Percentiles rank a stretch among this genome's conserved stretches.
Conservation (phyloP, 2,113 vertebrate species). For the Epinephelus fuscoguttatus region DNA sequence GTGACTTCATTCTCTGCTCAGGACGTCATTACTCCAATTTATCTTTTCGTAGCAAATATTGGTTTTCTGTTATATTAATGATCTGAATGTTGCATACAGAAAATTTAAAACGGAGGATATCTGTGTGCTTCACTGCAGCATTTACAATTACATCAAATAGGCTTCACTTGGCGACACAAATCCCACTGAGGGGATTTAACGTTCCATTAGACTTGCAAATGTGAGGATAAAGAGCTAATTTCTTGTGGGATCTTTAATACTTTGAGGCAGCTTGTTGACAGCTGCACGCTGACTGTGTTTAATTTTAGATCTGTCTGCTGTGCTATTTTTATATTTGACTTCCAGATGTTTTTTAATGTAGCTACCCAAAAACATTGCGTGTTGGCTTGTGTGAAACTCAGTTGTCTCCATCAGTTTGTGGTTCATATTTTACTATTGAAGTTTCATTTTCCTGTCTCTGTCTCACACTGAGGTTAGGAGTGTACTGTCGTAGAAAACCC, state of each 20-base stretch:
- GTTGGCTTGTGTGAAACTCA: not conserved
- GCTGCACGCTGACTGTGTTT: conserved; percentile 32
- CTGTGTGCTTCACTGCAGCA: not conserved
- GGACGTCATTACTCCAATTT: no score
- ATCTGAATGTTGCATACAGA: no score
- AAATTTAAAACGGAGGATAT: not conserved
- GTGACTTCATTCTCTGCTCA: no score
- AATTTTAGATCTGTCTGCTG: conserved; percentile 57
- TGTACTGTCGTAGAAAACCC: no score
- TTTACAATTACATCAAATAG: not conserved
- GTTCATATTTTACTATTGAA: not conserved
- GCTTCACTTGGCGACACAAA: conserved; percentile 4
- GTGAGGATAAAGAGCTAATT: conserved; percentile 38
- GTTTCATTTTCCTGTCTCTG: not conserved
- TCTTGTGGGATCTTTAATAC: conserved; percentile 6
- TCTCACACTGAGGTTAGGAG: not conserved
- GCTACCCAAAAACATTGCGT: not conserved
- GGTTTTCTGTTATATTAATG: no score
- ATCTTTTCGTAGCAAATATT: no score
- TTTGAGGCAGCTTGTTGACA: conserved; percentile 33
- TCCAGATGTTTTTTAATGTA: conserved; percentile 20
- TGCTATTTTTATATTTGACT: conserved; percentile 40
- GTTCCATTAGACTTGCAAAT: conserved; percentile 52
- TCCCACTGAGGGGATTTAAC: conserved; percentile 15
- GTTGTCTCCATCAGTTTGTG: not conserved